Evolutionary conservation across 2,797 vertebrate genomes (phyloP), one percentile per base, ranked within the genome.

Genomic region (Gobio occitaniae): DNA sequence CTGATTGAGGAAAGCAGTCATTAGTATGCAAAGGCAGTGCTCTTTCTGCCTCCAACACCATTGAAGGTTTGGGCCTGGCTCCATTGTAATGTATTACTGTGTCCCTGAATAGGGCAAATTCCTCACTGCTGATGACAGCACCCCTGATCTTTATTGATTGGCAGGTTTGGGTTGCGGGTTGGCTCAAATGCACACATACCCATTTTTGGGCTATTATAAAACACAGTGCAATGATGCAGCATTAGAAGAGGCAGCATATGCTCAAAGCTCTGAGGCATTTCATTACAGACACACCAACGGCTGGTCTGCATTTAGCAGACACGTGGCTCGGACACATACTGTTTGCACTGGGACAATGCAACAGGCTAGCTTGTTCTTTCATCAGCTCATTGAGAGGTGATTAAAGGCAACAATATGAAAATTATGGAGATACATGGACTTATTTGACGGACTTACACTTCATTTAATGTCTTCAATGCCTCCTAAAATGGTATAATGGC

Each of bases 1-100:
- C 41, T 71, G 78, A 54, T 80, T 76, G 17, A 81, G 66, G 68
- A 76, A 41, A 84, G 54, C 32, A 56, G 63, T 17, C 54, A 86
- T 88, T 89, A 84, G 86, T 87, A 90, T 91, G 84, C 90, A 88
- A 76, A 84, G 86, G 69, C 38, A 80, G 82, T 56, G 69, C 78
- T 84, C 65, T 84, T n/a, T 86, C 72, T 84, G 79, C 77, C 48
- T 69, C 82, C 77, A 72, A 87, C 68, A 80, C 48, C 65, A 78
- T 56, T 84, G 66, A 69, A 83, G 75, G 56, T 72, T 86, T 90
- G 82, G 87, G 78, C 38, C 29, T 50, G 79, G 84, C 80, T 83
- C 80, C n/a, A 83, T 72, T 85, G 78, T 82, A 86, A 83, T 84
- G 80, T 78, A 88, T 85, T 84, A 84, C 78, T 7, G 17, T 85